These are phyloP conservation scores for Hydrozoanthus tunicans DNA, from an alignment of 64 coral and sea anemone genomes.

Conservation along the genomic window DNA sequence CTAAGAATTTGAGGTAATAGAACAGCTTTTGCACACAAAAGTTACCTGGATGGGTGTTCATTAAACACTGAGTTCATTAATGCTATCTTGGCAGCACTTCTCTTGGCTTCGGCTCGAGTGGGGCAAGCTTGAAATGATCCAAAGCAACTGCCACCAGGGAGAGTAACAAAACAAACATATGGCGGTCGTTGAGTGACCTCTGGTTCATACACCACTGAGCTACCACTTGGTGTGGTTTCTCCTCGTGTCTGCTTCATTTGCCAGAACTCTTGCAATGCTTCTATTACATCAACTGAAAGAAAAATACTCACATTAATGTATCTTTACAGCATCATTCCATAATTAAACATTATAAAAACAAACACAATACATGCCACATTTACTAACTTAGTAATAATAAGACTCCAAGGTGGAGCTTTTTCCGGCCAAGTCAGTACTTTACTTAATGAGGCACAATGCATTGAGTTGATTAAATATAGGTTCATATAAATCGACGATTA, in stretches of 20 bases:
- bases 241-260: constrained; percentile 85
- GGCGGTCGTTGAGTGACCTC: constrained; percentile 77
- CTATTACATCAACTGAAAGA: constrained; percentile 82
- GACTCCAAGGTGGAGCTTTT: no score
- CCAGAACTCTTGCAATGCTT: constrained; percentile 94
- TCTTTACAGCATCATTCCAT: no score
- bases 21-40: background rate
- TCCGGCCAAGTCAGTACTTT: no score
- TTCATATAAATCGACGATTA: no score
- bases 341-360: no score
- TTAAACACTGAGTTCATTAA: constrained; percentile 96
- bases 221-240: constrained; percentile 14
- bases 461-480: no score
- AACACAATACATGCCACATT: no score
- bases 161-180: constrained; percentile 90
- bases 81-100: constrained; percentile 93
- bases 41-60: constrained; percentile 91
- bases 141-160: constrained; percentile 90
- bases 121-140: constrained; percentile 90
- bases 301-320: background rate
- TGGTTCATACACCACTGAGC: constrained; percentile 75
- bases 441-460: no score
- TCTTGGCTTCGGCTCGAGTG: constrained; percentile 84
- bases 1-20: no score
- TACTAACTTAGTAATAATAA: background rate